Evolutionary conservation across 2,888 invertebrate species (phyloP).

Genomic region (Leptogaster cylindrica): DNA sequence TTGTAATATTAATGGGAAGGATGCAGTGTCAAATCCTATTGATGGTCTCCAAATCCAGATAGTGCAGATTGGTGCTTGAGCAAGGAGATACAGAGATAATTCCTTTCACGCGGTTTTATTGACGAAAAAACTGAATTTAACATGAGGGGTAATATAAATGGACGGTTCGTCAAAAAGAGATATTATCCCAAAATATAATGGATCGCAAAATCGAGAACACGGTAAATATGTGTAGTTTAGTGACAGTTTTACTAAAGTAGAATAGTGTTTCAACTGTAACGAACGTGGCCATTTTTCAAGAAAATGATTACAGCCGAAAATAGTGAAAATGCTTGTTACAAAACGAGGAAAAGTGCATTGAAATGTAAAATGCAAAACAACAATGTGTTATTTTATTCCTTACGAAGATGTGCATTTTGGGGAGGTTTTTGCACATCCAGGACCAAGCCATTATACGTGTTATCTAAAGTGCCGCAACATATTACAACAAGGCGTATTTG

Average conservation of each 20-base stretch:
- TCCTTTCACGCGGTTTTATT: too few species aligned
- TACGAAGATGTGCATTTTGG: too few species aligned
- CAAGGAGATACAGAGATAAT: neutral
- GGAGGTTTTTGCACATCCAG: too few species aligned
- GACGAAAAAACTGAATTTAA: too few species aligned
- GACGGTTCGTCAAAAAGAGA: neutral
- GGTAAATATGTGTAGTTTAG: too few species aligned
- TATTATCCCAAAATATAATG: neutral
- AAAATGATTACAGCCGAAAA: neutral
- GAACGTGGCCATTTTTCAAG: neutral
- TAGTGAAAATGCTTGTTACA: neutral
- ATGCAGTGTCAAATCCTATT: neutral
- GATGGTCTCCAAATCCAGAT: neutral
- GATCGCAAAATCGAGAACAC: neutral
- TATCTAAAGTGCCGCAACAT: too few species aligned
- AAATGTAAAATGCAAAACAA: neutral
- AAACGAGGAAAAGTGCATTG: neutral
- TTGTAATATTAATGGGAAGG: neutral
- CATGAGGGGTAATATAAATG: neutral
- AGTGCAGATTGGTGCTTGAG: neutral
- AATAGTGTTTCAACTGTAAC: neutral
- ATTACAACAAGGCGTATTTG: too few species aligned
- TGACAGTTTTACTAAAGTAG: neutral
- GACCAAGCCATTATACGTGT: too few species aligned
- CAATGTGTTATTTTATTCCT: too few species aligned